phyloP scores from a whole-genome alignment of 1,140 invertebrate genomes.

The Hesperophylax magnus region DNA sequence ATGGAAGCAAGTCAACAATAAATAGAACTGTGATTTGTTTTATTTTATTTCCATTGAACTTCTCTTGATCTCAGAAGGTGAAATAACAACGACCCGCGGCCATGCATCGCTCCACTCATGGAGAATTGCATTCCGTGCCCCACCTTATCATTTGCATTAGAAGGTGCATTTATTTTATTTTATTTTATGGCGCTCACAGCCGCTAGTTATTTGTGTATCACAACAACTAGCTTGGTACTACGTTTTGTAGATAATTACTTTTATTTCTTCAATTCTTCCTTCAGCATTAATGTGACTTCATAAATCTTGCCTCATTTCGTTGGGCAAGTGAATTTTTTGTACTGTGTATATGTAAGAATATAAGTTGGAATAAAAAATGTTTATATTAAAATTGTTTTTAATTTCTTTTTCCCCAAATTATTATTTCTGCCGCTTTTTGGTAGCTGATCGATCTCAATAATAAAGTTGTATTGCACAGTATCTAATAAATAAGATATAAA shows the following conservation, averaged over 20 bases:
- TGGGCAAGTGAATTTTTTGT: constrained; percentile 70
- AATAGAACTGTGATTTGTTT: constrained; percentile 54
- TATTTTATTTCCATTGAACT: constrained; percentile 52
- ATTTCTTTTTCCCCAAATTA: constrained; percentile 16
- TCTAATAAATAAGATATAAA: too few relatives aligned
- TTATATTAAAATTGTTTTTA: constrained; percentile 66
- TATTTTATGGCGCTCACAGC: constrained; percentile 47
- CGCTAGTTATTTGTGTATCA: constrained; percentile 52
- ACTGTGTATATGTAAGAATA: constrained; percentile 73
- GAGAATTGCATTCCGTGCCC: constrained; percentile 51
- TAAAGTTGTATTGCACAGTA: too few relatives aligned
- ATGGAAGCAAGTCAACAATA: constrained; percentile 54
- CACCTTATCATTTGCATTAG: constrained; percentile 56
- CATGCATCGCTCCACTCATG: constrained; percentile 15
- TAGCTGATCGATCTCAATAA: too few relatives aligned
- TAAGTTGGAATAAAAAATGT: constrained; percentile 73
- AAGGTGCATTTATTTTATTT: constrained; percentile 59
- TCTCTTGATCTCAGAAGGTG: constrained; percentile 57
- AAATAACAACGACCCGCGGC: constrained; percentile 54
- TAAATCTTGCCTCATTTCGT: constrained; percentile 54
- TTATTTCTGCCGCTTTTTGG: not conserved
- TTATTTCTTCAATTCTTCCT: constrained; percentile 49
- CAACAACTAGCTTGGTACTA: constrained; percentile 48
- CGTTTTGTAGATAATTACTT: constrained; percentile 55
- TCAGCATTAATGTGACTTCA: constrained; percentile 52